Base-by-base conservation (phyloP, 2,797 vertebrate genomes). In the Cirrhinus mrigala region DNA sequence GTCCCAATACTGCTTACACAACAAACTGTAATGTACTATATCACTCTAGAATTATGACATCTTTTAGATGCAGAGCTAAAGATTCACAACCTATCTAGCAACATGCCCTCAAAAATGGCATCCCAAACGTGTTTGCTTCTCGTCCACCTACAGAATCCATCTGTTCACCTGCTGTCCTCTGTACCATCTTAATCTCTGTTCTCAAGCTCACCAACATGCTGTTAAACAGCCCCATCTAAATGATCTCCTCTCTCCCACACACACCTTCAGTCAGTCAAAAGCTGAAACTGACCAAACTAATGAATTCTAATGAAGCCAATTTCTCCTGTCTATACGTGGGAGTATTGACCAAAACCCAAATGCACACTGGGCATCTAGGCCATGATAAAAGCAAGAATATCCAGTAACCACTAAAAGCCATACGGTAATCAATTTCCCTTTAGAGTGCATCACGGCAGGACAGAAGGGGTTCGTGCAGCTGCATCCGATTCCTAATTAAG, bases 401-500 rank as follows among this genome's bases (percentile, higher is more conserved):
- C 10, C 3, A 16, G 8, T 46, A 22, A 73, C 27, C 20, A 37
- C 2, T 60, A 54, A 74, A 50, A 37, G n/a, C 1, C 10, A 73
- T 44, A 29, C n/a, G 68, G 10, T 60, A 46, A 60, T 48, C 24
- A 14, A 73, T 83, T 77, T 22, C 22, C 33, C 29, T 40, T 54
- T 46, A 12, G 4, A 16, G 37, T 69, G 62, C 62, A 27, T 76
- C 58, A 4, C 11, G 1, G 73, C 22, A 40, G 29, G 15, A 83
- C 56, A 50, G 46, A 83, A 75, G n/a, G 20, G 40, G 37, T 50
- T 44, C 40, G 48, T 66, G 78, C 10, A 48, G 40, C 58, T 22
- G 16, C n/a, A 27, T 68, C 22, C 6, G n/a, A 68, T 77, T 77
- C 37, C 44, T 68, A 84, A 69, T 77, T 68, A 58, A 77, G 22